Conservation (phyloP, 2,113 vertebrate genomes). For the Neolamprologus kungweensis region DNA sequence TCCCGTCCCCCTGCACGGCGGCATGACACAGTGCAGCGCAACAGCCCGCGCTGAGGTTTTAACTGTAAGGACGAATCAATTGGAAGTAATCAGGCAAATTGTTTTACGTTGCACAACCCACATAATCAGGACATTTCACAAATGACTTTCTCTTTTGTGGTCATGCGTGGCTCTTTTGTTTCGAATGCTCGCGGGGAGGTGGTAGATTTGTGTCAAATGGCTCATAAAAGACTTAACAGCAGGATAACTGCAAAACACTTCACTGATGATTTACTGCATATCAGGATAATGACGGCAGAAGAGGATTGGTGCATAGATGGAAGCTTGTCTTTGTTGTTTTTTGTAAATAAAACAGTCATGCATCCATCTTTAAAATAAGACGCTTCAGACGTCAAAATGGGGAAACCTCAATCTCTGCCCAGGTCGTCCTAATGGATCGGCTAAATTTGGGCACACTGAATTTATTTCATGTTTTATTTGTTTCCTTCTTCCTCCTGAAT, state of each 20-base stretch:
- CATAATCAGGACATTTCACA: constrained; percentile 76
- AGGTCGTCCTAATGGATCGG: not conserved
- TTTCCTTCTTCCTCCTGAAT: not conserved
- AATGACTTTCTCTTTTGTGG: constrained; percentile 69
- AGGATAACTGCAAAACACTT: constrained; percentile 52
- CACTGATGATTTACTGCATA: constrained; percentile 52
- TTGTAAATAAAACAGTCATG: not conserved
- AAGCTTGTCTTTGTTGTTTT: constrained; percentile 9
- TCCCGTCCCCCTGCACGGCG: constrained; percentile 46
- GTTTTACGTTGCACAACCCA: constrained; percentile 73
- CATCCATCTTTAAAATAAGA: constrained; percentile 11
- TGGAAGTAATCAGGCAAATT: constrained; percentile 81
- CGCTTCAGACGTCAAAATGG: not conserved
- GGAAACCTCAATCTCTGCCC: not conserved
- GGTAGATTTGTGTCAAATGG: constrained; percentile 33
- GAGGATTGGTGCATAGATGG: constrained; percentile 6
- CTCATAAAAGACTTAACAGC: constrained; percentile 56
- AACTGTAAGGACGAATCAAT: constrained; percentile 71
- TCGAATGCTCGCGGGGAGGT: not conserved
- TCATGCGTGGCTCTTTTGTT: constrained; percentile 53
- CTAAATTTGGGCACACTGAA: not conserved
- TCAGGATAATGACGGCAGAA: constrained; percentile 28
- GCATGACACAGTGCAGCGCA: constrained; percentile 34
- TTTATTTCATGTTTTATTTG: not conserved
- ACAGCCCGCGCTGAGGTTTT: constrained; percentile 46